A percentile compares a stretch with the other conserved stretches of the same genome.
Evolutionary conservation across 2,113 vertebrate genomes (phyloP).

Genomic region (Terrapene triunguis): DNA sequence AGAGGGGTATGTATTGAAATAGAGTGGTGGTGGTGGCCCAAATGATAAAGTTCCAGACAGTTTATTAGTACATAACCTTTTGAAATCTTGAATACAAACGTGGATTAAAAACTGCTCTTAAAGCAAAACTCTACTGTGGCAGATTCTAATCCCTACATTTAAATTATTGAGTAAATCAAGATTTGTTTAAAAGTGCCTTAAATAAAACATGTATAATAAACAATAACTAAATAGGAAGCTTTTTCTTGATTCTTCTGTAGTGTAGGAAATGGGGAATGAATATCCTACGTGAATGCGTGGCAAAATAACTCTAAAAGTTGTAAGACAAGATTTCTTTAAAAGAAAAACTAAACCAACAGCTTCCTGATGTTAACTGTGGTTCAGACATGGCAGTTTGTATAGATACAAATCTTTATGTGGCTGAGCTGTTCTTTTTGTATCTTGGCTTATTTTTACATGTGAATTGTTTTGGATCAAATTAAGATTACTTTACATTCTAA

Average conservation of each 20-base stretch:
- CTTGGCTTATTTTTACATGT: constrained; percentile 14
- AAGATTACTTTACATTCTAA: constrained; percentile 40
- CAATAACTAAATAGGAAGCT: not conserved
- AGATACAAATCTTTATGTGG: not conserved
- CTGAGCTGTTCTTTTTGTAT: not conserved
- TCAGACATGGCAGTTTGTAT: not conserved
- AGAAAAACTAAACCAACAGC: not conserved
- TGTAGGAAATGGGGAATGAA: rapidly evolving
- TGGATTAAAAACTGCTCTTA: not conserved
- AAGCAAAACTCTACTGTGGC: not conserved
- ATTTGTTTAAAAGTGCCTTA: rapidly evolving
- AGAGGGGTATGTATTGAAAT: not conserved
- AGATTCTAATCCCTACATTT: not conserved
- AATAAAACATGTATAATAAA: not conserved
- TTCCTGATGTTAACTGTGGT: not conserved
- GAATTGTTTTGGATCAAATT: not conserved
- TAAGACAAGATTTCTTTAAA: not conserved
- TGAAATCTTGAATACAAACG: not conserved
- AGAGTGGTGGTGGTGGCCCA: not conserved
- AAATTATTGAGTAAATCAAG: not conserved
- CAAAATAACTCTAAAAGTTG: not conserved
- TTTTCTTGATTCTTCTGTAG: not conserved
- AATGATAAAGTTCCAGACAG: not conserved
- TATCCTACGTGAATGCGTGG: not conserved
- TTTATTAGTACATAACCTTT: not conserved